Base-by-base conservation (phyloP, 1,140 invertebrate species). In the Drosophila mayri region DNA sequence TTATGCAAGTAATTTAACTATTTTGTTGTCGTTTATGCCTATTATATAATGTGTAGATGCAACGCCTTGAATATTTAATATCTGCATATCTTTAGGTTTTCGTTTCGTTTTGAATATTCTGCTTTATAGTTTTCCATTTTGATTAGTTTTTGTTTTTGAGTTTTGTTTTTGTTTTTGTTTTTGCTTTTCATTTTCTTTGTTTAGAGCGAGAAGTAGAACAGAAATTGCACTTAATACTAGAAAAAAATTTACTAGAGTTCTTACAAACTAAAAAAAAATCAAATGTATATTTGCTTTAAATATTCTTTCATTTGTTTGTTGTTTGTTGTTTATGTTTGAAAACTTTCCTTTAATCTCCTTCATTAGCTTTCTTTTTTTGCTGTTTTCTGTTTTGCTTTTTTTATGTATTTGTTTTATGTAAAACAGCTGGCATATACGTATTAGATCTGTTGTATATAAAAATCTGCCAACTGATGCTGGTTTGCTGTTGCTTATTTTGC, bases 161-260 rank as follows among this genome's bases (percentile, higher is more conserved):
- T 55, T 64, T 30, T 22, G 22, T 18, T 86, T 81, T 76, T 76
- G 79, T 70, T 65, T 79, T 85, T 75, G 54, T 9, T 60, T 66
- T 58, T 76, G 72, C 70, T 71, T 57, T 64, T 18, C 28, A 38
- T 80, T 76, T 73, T 73, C 81, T 70, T 74, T 81, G 65, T 72
- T 76, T 75, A 82, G 87, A 90, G 87, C 87, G 90, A 90, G 86
- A 90, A 83, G 80, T 78, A 85, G 74, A 90, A 90, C 85, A 90
- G 76, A 90, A 86, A 76, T 90, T 90, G 76, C 65, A 79, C 81
- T 90, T 87, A 90, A 90, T 80, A 78, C 84, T 91, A 91, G 61
- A 72, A 91, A 91, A 91, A 91, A 91, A 91, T 91, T 91, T 91
- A 86, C 90, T 91, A 91, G 82, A 77, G 52, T 68, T 70, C 90